These are phyloP conservation scores for Tokudaia tokunoshimensis DNA, from an alignment of 2,797 vertebrate genomes.

Conservation along the genomic window DNA sequence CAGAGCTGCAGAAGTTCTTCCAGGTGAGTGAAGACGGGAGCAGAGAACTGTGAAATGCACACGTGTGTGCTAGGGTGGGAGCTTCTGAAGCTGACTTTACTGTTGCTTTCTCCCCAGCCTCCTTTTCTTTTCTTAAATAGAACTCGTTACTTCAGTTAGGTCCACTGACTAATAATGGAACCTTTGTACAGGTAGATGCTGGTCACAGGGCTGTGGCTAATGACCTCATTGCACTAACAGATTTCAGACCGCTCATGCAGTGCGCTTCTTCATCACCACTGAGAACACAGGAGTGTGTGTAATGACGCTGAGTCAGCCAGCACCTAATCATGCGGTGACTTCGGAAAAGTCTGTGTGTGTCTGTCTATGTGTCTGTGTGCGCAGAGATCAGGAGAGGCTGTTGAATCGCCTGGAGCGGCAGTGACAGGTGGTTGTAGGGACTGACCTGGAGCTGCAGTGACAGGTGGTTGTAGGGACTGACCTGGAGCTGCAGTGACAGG, in stretches of 20 bases:
- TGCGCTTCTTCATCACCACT: background rate
- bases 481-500: too few species aligned
- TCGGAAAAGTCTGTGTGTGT: background rate
- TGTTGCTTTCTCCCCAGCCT: background rate
- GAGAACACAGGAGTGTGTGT: too few species aligned
- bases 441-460: background rate
- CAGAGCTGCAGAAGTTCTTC: constrained; percentile 95
- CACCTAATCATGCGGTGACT: background rate
- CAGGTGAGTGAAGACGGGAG: constrained; percentile 91
- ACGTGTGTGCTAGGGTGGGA: background rate
- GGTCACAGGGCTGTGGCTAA: background rate
- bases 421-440: background rate
- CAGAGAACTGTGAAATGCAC: background rate
- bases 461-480: too few species aligned
- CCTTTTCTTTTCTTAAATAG: background rate
- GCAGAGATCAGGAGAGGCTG: background rate
- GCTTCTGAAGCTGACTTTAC: background rate
- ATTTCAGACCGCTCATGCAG: background rate
- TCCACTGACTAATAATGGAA: background rate
- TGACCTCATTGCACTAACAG: background rate
- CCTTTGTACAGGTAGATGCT: background rate
- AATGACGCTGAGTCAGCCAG: background rate
- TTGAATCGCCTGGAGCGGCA: background rate
- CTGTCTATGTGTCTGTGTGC: background rate
- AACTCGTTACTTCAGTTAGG: constrained; percentile 35